Evolutionary conservation across 2,888 invertebrate genomes (phyloP), one percentile per base, ranked within the genome.

Genomic region (Aphelenchoides bicaudatus): DNA sequence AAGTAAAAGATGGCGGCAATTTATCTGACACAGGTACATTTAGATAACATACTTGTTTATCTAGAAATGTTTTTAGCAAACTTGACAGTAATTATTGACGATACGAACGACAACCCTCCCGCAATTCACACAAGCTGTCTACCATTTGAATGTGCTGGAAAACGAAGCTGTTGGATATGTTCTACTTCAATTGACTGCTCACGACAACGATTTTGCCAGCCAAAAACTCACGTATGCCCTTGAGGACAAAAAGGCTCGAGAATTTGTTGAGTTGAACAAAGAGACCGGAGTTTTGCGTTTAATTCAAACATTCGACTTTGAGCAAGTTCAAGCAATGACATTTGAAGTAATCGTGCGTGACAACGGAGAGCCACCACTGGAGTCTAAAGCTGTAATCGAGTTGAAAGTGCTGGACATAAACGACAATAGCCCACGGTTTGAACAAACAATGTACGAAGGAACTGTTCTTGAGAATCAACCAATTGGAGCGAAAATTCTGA

Each of bases 291-390:
- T 90, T 89, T 86, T 93, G 30, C 30, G 38, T 25, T 56, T 65
- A 65, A 68, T 51, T 49, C 57, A 8, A 54, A 67, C 37, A 58
- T 51, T 37, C 6, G 75, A 83, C 91, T 66, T 90, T 90, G 81
- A 87, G 37, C 88, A 76, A 90, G 85, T 85, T 67, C 82, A 87
- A 5, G 87, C 87, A 75, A 88, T 88, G 79, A 86, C 87, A 68
- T 85, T 91, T 66, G 85, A 87, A 79, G 85, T 91, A 58, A 84
- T 86, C 23, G 91, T 89, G 0, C 83, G 85, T 10, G 91, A 91
- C 81, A 87, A 86, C 75, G 90, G 88, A 29, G 84, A 84, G 72
- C 85, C 75, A 10, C 68, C 76, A 5, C 58, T 73, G 5, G 58
- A 62, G 3, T 56, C 67, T 1, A 59, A 61, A 29, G 58, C 71